Evolutionary conservation across 2,888 invertebrate genomes (phyloP).

Genomic region (Argyresthia goedartella): DNA sequence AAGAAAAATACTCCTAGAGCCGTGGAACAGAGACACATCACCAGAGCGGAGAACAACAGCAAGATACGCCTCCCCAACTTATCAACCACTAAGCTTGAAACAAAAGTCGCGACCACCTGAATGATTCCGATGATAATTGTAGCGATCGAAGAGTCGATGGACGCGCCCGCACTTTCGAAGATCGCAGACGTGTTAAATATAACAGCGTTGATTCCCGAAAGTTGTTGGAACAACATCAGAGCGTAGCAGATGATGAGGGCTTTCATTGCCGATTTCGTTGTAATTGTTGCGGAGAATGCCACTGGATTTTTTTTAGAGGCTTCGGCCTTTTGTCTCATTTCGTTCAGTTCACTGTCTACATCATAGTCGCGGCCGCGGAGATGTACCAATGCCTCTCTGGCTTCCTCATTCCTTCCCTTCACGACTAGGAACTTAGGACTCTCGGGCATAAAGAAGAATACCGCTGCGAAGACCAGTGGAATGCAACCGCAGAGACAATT

Average conservation of each 20-base stretch:
- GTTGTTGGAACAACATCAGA: slow-evolving; percentile 91
- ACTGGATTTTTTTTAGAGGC: slow-evolving; percentile 62
- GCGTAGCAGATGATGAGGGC: slow-evolving; percentile 80
- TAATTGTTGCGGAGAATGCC: slow-evolving; percentile 69
- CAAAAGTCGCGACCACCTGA: slow-evolving; percentile 82
- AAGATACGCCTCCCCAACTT: slow-evolving; percentile 83
- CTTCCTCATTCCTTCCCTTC: slow-evolving; percentile 75
- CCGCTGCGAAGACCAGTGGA: slow-evolving; percentile 76
- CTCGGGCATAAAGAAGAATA: slow-evolving; percentile 90
- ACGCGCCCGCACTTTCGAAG: slow-evolving; percentile 75
- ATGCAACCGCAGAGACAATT: slow-evolving; percentile 76
- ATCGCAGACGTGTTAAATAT: slow-evolving; percentile 85
- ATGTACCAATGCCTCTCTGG: slow-evolving; percentile 76
- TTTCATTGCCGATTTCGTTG: slow-evolving; percentile 73
- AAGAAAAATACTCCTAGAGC: slow-evolving; percentile 81
- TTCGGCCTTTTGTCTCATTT: slow-evolving; percentile 69
- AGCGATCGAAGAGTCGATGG: slow-evolving; percentile 70
- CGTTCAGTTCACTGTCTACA: slow-evolving; percentile 73
- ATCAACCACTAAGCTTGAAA: slow-evolving; percentile 84
- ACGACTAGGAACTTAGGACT: slow-evolving; percentile 81
- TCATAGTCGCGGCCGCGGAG: slow-evolving; percentile 82
- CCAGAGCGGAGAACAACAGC: slow-evolving; percentile 76
- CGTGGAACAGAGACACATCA: slow-evolving; percentile 79
- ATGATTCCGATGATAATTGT: slow-evolving; percentile 88
- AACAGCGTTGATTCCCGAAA: slow-evolving; percentile 87